Base-by-base conservation (phyloP, 2,113 vertebrate species). In the Turdus rufiventris region DNA sequence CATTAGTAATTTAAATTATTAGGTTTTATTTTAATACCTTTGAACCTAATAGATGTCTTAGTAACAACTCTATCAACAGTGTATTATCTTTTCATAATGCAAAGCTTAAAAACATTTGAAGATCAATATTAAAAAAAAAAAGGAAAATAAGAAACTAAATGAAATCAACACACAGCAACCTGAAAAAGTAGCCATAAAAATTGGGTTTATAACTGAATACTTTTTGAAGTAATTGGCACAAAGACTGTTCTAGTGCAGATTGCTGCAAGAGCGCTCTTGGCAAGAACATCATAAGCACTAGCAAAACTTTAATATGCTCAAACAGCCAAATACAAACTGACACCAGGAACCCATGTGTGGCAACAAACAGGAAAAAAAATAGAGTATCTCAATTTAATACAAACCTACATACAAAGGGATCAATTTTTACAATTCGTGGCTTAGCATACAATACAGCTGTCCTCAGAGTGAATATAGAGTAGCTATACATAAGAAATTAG, bases 311-410 rank as follows among this genome's bases (percentile, higher is more conserved):
- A 98, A 98, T 98, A 98, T 98, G 97, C 97, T 98, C 97, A 96
- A 98, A 97, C 96, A 98, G 97, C 97, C 98, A 98, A 98, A 98
- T 98, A 97, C 96, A 98, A 98, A 98, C 98, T 98, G 98, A 98
- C 98, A 98, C 96, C 97, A 98, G 97, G 96, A 98, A 98, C 97
- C 96, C 96, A 94, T 96, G 96, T 97, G 95, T 96, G 95, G 97
- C 95, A 97, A 98, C 94, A 97, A 97, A 97, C 95, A 96, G 96
- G 96, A 96, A 93, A 96, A 50, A 89, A 95, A 96, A 97, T 87
- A 97, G 97, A 97, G 97, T 97, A 97, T 98, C 97, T 98, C 98
- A 98, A 96, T 98, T 98, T 98, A 98, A 98, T 98, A 98, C 91
- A 97, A 97, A 96, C 97, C 98, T 98, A 97, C 97, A 98, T 97